A percentile compares a stretch with the other conserved stretches of the same genome.
These are phyloP conservation scores for Thalassarche chlororhynchos DNA, from an alignment of 2,113 vertebrate genomes.

Conservation along the genomic window DNA sequence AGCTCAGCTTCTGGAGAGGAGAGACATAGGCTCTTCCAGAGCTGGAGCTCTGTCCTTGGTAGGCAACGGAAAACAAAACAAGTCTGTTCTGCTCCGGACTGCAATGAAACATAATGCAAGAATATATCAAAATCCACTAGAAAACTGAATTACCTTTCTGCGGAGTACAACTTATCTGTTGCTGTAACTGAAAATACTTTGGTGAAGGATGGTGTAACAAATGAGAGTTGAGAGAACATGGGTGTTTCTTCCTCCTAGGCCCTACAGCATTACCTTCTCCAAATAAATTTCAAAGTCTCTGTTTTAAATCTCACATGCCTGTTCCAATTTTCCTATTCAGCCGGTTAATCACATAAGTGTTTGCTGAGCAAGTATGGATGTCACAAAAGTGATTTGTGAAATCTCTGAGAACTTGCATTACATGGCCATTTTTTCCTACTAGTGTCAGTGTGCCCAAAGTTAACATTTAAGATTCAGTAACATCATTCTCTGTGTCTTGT, in stretches of 20 bases:
- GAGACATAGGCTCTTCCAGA: not conserved
- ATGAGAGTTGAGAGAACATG: not conserved
- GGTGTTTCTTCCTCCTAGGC: not conserved
- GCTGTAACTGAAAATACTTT: not conserved
- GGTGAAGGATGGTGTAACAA: not conserved
- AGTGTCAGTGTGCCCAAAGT: not conserved
- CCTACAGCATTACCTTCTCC: not conserved
- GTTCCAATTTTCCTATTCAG: conserved; percentile 3
- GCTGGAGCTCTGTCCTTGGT: not conserved
- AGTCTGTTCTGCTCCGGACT: not conserved
- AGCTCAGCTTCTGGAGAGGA: not conserved
- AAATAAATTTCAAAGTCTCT: not conserved
- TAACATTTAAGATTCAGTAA: not conserved
- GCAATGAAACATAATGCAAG: not conserved
- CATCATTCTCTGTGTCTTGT: not conserved
- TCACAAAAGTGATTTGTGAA: not conserved
- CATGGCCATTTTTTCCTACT: not conserved
- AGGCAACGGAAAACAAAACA: not conserved
- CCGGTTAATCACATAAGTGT: not conserved
- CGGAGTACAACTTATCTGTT: not conserved
- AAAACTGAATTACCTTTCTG: not conserved
- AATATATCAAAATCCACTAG: not conserved
- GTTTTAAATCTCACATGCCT: not conserved
- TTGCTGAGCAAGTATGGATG: not conserved
- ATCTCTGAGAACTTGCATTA: conserved; percentile 10